Percentiles rank a stretch among this genome's conserved stretches.
phyloP scores from a whole-genome alignment of 2,888 invertebrate genomes.

The Cylloceria caligata region DNA sequence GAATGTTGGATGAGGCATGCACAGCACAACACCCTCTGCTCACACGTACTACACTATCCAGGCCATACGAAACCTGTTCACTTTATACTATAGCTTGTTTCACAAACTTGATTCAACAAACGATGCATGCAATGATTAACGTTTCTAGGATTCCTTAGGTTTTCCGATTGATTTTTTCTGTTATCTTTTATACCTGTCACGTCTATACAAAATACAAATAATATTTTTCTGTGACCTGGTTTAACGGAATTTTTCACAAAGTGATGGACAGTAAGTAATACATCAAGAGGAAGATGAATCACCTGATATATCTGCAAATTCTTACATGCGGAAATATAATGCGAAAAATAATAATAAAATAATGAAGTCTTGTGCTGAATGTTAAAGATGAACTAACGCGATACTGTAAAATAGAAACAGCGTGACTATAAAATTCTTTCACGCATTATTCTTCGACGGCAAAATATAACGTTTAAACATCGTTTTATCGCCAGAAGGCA shows the following conservation, averaged over 20 bases:
- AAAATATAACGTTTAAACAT: constrained; percentile 51
- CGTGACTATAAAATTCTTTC: no score
- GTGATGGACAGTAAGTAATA: constrained; percentile 52
- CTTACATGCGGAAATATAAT: neutral
- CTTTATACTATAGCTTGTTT: constrained; percentile 50
- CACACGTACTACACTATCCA: constrained; percentile 45
- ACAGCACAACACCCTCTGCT: constrained; percentile 34
- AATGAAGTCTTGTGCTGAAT: no score
- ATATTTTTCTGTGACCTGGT: constrained; percentile 18
- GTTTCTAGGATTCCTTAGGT: constrained; percentile 28
- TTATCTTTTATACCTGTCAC: constrained; percentile 14
- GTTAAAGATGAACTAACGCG: no score
- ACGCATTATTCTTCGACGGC: no score
- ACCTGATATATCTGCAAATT: neutral
- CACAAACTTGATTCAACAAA: constrained; percentile 42
- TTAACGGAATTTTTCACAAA: constrained; percentile 8
- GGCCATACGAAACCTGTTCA: constrained; percentile 30
- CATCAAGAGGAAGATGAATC: constrained; percentile 25
- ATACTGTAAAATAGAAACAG: no score
- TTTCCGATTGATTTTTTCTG: constrained; percentile 24
- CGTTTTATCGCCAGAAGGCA: constrained; percentile 52
- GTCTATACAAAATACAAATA: constrained; percentile 17
- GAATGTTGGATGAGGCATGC: constrained; percentile 67
- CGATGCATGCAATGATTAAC: constrained; percentile 50
- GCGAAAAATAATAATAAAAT: constrained; percentile 25